A percentile compares a stretch with the other conserved stretches of the same genome.
phyloP scores from a whole-genome alignment of 1,140 invertebrate species.

The Sminthurinus signatus region DNA sequence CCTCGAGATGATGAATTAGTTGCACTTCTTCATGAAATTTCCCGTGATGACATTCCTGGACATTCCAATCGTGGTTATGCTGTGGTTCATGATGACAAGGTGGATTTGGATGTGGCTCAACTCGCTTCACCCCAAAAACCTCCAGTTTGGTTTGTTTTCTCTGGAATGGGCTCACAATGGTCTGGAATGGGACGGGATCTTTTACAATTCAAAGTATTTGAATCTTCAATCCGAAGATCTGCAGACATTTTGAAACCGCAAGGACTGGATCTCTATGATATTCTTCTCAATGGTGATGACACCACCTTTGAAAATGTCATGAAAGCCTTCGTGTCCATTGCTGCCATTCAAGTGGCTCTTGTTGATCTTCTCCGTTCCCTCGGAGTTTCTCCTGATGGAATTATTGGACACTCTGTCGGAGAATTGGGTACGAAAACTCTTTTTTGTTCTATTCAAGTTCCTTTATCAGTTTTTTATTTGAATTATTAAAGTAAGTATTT shows the following conservation, averaged over 20 bases:
- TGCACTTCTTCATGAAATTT: conserved; percentile 66
- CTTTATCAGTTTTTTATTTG: no score
- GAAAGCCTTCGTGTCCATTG: conserved; percentile 86
- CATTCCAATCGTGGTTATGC: conserved; percentile 72
- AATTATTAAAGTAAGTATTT: no score
- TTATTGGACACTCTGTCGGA: conserved; percentile 84
- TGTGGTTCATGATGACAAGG: conserved; percentile 52
- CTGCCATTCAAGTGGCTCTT: conserved; percentile 87
- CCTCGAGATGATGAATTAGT: conserved; percentile 67
- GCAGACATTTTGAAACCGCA: conserved; percentile 66
- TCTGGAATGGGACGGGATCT: conserved; percentile 82
- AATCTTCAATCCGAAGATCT: conserved; percentile 65
- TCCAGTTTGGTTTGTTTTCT: conserved; percentile 89
- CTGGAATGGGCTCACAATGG: conserved; percentile 97
- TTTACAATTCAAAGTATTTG: conserved; percentile 72
- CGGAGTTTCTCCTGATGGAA: conserved; percentile 82
- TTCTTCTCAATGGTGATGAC: conserved; percentile 68
- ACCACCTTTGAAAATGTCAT: conserved; percentile 72
- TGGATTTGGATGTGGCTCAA: conserved; percentile 45
- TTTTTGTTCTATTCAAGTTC: no score
- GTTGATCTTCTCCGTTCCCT: conserved; percentile 62
- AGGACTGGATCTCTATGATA: conserved; percentile 70
- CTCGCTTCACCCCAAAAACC: conserved; percentile 52
- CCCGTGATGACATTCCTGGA: conserved; percentile 58
- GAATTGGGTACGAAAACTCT: no score